These are phyloP conservation scores for Staurois parvus DNA, from an alignment of 2,797 vertebrate genomes.

Conservation along the genomic window DNA sequence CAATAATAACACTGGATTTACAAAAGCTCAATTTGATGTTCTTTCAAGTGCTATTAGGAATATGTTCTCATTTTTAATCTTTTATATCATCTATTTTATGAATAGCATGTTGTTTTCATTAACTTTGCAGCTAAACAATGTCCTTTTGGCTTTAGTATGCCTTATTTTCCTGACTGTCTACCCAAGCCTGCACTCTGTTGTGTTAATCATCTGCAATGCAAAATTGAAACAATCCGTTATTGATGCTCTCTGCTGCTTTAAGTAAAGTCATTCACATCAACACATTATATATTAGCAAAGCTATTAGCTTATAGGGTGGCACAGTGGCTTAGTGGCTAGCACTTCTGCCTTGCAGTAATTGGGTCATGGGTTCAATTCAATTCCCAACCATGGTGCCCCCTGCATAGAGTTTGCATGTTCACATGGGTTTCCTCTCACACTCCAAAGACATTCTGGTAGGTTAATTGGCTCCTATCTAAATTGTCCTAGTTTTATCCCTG, in stretches of 20 bases:
- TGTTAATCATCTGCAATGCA: background rate
- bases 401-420: no score
- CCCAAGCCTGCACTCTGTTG: background rate
- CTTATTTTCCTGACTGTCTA: background rate
- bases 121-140: fast-evolving
- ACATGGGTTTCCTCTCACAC: no score
- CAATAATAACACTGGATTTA: background rate
- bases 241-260: background rate
- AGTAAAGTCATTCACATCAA: no score
- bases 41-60: constrained; percentile 3
- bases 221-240: background rate
- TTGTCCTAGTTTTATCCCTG: no score
- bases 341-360: no score
- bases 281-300: no score
- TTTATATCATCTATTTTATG: background rate
- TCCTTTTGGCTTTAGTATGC: background rate
- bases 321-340: no score
- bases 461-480: no score
- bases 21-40: background rate
- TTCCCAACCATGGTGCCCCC: no score
- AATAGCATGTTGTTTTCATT: background rate
- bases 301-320: no score
- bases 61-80: constrained; percentile 14
- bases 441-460: no score
- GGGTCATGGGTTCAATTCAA: no score